Evolutionary conservation across 2,797 vertebrate species (phyloP).

Genomic region (Lycodopsis pacificus): DNA sequence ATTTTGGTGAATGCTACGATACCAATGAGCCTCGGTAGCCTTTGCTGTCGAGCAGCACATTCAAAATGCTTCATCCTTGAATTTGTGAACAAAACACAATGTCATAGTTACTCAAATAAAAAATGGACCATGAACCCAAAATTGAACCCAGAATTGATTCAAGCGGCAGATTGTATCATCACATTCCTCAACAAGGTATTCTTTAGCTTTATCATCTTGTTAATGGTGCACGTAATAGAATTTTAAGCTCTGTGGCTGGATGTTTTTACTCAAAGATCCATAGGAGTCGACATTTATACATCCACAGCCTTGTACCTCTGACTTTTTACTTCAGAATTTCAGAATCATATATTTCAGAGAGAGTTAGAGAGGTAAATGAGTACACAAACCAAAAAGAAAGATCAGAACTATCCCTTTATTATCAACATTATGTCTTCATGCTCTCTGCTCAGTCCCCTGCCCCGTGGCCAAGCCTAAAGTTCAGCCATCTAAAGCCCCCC

Average conservation of each 20-base stretch:
- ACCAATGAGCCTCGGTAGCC: not conserved
- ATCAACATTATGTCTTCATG: conserved; percentile 7
- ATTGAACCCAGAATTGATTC: not conserved
- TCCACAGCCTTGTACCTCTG: not conserved
- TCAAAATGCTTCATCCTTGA: not conserved
- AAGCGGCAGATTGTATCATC: not conserved
- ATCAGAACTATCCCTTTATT: conserved; percentile 28
- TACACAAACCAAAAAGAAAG: not conserved
- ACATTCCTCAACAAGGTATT: not conserved
- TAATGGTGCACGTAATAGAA: not conserved
- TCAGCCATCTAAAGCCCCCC: conserved; percentile 29
- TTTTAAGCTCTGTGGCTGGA: not conserved
- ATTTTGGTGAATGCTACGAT: not conserved
- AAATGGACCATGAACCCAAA: not conserved
- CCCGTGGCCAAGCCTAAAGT: conserved; percentile 40
- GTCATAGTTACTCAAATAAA: not conserved
- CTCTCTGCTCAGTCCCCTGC: conserved; percentile 32
- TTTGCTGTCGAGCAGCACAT: not conserved
- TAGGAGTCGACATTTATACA: too few species aligned
- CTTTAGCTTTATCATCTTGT: not conserved
- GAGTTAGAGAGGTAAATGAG: not conserved
- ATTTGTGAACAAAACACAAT: not conserved
- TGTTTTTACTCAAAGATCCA: not conserved
- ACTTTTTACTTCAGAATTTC: too few species aligned
- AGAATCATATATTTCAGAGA: too few species aligned